A percentile compares a stretch with the other conserved stretches of the same genome.
Conservation (phyloP, 2,888 invertebrate species). For the Antheraea yamamai region DNA sequence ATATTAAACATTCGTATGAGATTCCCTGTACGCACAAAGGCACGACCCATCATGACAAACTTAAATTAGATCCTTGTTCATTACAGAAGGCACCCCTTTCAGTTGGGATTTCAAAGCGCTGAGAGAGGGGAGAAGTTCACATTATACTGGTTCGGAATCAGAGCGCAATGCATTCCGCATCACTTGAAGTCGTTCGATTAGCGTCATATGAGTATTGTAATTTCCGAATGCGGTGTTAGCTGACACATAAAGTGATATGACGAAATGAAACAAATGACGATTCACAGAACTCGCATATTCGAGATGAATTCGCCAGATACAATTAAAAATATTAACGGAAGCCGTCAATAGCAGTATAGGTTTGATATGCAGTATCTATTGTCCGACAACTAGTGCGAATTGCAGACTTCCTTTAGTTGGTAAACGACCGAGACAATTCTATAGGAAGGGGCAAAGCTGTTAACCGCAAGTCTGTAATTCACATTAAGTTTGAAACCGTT, state of each 20-base stretch:
- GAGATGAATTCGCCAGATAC: conserved; percentile 42
- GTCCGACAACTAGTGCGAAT: conserved; percentile 43
- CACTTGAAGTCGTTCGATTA: conserved; percentile 61
- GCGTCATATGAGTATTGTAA: conserved; percentile 76
- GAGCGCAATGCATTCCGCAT: conserved; percentile 57
- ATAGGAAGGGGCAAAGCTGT: conserved; percentile 7
- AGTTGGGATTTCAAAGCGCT: conserved; percentile 31
- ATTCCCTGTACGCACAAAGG: conserved; percentile 35
- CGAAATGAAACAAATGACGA: conserved; percentile 53
- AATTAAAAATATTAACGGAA: conserved; percentile 58
- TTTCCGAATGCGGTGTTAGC: conserved; percentile 68
- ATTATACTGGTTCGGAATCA: conserved; percentile 45
- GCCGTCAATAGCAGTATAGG: conserved; percentile 42
- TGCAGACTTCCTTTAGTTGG: conserved; percentile 42
- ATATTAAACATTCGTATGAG: conserved; percentile 49
- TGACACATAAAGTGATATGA: conserved; percentile 50
- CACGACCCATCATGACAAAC: conserved; percentile 36
- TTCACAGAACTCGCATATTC: conserved; percentile 48
- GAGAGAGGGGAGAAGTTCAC: conserved; percentile 42
- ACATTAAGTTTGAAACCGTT: neutral
- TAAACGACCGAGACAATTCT: conserved; percentile 19
- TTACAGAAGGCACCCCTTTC: conserved; percentile 33
- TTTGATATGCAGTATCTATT: conserved; percentile 39
- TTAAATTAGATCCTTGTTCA: conserved; percentile 39
- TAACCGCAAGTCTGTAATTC: conserved; percentile 10